phyloP scores from a whole-genome alignment of 1,140 invertebrate genomes.

The Hyposmocoma kahamanoa region DNA sequence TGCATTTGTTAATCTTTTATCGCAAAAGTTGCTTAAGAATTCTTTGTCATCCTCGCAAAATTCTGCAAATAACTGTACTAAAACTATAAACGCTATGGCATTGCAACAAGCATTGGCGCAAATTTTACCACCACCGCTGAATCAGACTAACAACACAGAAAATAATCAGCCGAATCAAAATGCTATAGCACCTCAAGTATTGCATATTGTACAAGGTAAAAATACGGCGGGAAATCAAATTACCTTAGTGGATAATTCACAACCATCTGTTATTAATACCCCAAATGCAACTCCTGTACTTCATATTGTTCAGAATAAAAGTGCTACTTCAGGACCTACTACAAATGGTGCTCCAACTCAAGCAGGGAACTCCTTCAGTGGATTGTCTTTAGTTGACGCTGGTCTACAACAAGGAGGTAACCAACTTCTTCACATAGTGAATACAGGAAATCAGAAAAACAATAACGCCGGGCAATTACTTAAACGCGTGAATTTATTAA shows the following conservation, averaged over 20 bases:
- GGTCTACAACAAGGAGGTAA: constrained; percentile 60
- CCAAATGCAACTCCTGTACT: constrained; percentile 56
- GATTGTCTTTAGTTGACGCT: constrained; percentile 60
- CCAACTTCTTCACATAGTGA: constrained; percentile 69
- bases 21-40: constrained; percentile 44
- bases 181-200: constrained; percentile 52
- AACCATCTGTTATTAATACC: constrained; percentile 56
- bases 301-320: constrained; percentile 69
- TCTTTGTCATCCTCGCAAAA: constrained; percentile 24
- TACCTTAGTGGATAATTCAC: constrained; percentile 56
- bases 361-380: constrained; percentile 51
- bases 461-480: constrained; percentile 51
- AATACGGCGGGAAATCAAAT: constrained; percentile 55
- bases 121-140: constrained; percentile 64
- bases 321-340: constrained; percentile 20
- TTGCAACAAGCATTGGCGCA: constrained; percentile 68
- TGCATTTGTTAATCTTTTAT: constrained; percentile 47
- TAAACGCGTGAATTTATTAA: constrained; percentile 68
- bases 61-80: constrained; percentile 43
- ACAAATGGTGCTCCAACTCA: constrained; percentile 28
- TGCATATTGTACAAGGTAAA: constrained; percentile 70
- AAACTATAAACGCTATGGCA: constrained; percentile 59
- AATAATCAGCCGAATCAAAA: constrained; percentile 35
- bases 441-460: constrained; percentile 56
- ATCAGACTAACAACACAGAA: constrained; percentile 49